A percentile compares a stretch with the other conserved stretches of the same genome.
phyloP scores from a whole-genome alignment of 2,888 invertebrate genomes.

The Danaus chrysippus region DNA sequence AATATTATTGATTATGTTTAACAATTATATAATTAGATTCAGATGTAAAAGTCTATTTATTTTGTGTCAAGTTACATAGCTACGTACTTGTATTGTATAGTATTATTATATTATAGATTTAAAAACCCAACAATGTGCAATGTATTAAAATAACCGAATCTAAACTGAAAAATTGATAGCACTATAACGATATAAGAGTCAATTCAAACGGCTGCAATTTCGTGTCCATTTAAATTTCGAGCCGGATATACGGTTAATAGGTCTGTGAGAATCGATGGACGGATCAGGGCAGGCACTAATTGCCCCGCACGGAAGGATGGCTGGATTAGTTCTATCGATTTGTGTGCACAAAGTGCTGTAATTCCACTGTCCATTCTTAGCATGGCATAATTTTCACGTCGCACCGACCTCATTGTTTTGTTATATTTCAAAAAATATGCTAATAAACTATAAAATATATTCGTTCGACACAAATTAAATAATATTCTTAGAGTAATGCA shows the following conservation, averaged over 20 bases:
- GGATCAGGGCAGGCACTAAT: conserved; percentile 57
- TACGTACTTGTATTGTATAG: too few species aligned
- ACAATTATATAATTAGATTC: too few species aligned
- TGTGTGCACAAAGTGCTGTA: conserved; percentile 29
- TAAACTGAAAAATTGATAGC: not conserved
- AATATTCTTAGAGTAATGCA: too few species aligned
- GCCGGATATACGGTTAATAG: conserved; percentile 46
- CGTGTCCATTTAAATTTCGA: conserved; percentile 13
- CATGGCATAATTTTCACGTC: not conserved
- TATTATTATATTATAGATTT: too few species aligned
- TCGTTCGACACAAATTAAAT: too few species aligned
- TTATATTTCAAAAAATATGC: not conserved
- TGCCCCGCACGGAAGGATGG: conserved; percentile 47
- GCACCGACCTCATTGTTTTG: not conserved
- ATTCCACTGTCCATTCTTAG: conserved; percentile 20
- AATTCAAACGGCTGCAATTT: conserved; percentile 22
- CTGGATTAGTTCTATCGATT: conserved; percentile 51
- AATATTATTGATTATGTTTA: too few species aligned
- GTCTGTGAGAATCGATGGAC: conserved; percentile 57
- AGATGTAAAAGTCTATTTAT: too few species aligned
- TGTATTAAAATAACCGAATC: not conserved
- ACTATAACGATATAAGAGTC: conserved; percentile 8
- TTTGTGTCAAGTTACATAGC: too few species aligned
- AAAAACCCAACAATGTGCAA: too few species aligned
- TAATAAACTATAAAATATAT: too few species aligned